Evolutionary conservation across 2,888 invertebrate genomes (phyloP).

Genomic region (Latrodectus elegans): DNA sequence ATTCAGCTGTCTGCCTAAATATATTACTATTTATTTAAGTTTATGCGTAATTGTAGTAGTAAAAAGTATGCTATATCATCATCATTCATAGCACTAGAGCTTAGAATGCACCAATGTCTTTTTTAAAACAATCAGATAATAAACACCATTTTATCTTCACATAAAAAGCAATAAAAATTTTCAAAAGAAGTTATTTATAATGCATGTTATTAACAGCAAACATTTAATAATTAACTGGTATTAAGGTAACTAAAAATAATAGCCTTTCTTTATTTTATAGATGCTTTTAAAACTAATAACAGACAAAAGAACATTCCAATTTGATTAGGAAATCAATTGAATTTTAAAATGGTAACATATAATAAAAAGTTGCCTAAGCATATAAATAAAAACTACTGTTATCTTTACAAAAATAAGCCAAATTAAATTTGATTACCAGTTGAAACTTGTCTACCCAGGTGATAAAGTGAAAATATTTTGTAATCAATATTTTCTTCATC

Average conservation of each 20-base stretch:
- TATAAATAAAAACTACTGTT: neutral
- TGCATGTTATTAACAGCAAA: too few species aligned
- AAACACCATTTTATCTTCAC: too few species aligned
- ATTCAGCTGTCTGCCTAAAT: too few species aligned
- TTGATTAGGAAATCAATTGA: neutral
- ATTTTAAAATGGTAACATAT: neutral
- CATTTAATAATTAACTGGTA: neutral
- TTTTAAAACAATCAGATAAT: too few species aligned
- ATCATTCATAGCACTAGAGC: too few species aligned
- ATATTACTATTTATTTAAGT: too few species aligned
- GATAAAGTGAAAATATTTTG: constrained; percentile 61
- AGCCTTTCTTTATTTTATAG: neutral
- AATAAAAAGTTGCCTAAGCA: neutral
- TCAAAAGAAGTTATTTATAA: too few species aligned
- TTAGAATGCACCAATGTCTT: too few species aligned
- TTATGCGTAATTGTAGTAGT: too few species aligned
- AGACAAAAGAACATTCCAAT: neutral
- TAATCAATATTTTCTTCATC: constrained; percentile 75
- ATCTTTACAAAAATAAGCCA: neutral
- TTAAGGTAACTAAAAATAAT: neutral
- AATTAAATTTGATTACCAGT: constrained; percentile 22
- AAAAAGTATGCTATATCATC: too few species aligned
- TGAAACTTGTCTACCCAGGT: constrained; percentile 51
- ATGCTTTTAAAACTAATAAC: neutral
- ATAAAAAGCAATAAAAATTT: too few species aligned